Base-by-base conservation (phyloP, 2,888 invertebrate genomes). In the Xiphydria camelus region DNA sequence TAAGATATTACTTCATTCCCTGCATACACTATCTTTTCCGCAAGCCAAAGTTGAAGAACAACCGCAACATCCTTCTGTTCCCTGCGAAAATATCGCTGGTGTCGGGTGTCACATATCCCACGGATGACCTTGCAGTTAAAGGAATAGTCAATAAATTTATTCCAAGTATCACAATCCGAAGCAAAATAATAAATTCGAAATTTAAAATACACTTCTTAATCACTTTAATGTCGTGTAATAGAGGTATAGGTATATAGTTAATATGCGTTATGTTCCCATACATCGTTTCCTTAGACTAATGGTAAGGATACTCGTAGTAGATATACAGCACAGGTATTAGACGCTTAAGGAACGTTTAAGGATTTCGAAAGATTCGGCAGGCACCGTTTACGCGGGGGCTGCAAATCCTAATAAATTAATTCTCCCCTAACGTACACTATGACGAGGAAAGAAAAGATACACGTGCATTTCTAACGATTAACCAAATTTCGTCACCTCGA, bases 231-330 rank as follows among this genome's bases (percentile, higher is more conserved):
- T 29, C 12, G 6, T 29, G 29, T 12, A 29, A 29, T 3, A 14
- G 2, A 14, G 29, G 14, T 14, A 29, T 29, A 29, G n/a, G n/a
- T n/a, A n/a, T n/a, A n/a, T n/a, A n/a, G n/a, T n/a, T n/a, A n/a
- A n/a, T n/a, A 5, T 34, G 23, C 22, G 4, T 40, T 19, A 22
- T 41, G 41, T 41, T 41, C 22, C 41, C 41, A 41, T 34, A 34
- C 22, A 34, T 32, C 31, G 10, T 41, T 41, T 21, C 19, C 34
- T 18, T 18, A 34, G n/a, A 10, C 18, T 34, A 23, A 23, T 23
- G n/a, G 6, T 7, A 29, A 29, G 29, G 29, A 29, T 5, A 29
- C 29, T 29, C 29, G 29, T 29, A 29, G 29, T 29, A 29, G 29
- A 29, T 12, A 2, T 5, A 5, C 14, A 29, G 15, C 9, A 29